Evolutionary conservation across 2,888 invertebrate genomes (phyloP).

Genomic region (Chalcosyrphus nemorum): DNA sequence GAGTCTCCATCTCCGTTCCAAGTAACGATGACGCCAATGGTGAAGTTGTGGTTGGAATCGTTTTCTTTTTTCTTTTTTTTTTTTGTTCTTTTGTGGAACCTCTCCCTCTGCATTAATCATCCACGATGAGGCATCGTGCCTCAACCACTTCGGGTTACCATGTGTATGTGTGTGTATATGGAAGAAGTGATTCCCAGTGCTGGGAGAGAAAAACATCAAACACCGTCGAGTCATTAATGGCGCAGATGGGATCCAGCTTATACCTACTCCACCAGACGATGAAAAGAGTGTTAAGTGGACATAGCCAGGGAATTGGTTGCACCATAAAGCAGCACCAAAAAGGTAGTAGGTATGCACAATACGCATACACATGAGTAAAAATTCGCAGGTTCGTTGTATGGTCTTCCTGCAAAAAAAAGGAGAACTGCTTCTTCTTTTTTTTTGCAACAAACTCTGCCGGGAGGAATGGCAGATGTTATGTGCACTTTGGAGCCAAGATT

Average conservation of each 20-base stretch:
- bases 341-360: neutral
- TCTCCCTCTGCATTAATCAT: conserved; percentile 59
- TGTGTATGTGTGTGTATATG: neutral
- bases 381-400: neutral
- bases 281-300: conserved; percentile 61
- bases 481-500: neutral
- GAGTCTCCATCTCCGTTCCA: conserved; percentile 7
- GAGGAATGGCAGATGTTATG: conserved; percentile 40
- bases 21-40: too few species aligned
- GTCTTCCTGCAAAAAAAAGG: conserved; percentile 16
- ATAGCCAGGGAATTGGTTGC: conserved; percentile 10
- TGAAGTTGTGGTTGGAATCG: neutral
- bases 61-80: neutral
- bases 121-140: conserved; percentile 32
- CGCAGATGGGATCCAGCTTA: conserved; percentile 52
- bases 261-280: conserved; percentile 26
- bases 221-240: conserved; percentile 37
- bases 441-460: neutral
- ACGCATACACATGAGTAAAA: neutral
- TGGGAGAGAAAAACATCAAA: conserved; percentile 27
- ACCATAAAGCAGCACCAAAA: neutral
- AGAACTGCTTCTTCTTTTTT: neutral
- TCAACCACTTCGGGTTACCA: neutral
- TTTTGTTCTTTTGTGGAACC: neutral
- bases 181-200: conserved; percentile 49